Conservation (phyloP, 2,113 vertebrate species). For the Corythaeola cristata region DNA sequence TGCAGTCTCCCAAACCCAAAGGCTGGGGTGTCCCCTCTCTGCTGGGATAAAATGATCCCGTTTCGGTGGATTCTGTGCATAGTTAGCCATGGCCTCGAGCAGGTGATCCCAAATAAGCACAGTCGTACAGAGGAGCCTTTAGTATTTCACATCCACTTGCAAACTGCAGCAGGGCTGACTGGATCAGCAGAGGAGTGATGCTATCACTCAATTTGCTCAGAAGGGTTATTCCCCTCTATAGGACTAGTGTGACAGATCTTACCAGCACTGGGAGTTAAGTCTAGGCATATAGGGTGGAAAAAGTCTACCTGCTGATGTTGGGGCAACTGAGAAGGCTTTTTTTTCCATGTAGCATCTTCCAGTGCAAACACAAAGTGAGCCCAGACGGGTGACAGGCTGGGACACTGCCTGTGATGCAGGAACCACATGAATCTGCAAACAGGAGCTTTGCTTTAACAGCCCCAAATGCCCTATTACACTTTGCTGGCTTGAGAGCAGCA, state of each 20-base stretch:
- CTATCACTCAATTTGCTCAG: background rate
- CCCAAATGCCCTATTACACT: background rate
- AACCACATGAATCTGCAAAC: background rate
- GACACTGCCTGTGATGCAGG: background rate
- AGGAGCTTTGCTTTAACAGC: background rate
- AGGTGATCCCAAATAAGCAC: background rate
- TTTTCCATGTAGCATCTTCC: background rate
- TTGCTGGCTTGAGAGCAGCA: background rate
- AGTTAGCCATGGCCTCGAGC: conserved; percentile 33
- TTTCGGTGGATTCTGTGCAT: conserved; percentile 51
- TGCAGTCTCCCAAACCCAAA: background rate
- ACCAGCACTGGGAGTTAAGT: background rate
- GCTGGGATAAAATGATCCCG: conserved; percentile 44
- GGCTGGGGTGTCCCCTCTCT: background rate
- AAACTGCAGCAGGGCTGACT: background rate
- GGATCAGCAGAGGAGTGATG: background rate
- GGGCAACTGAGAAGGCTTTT: background rate
- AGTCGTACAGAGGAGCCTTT: background rate
- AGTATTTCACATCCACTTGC: background rate
- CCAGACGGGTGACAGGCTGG: background rate
- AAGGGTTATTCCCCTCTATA: background rate
- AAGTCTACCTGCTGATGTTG: background rate
- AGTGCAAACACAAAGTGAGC: background rate
- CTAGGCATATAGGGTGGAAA: background rate
- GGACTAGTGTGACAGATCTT: background rate